Base-by-base conservation (phyloP, 2,113 vertebrate genomes). In the Apaloderma vittatum region DNA sequence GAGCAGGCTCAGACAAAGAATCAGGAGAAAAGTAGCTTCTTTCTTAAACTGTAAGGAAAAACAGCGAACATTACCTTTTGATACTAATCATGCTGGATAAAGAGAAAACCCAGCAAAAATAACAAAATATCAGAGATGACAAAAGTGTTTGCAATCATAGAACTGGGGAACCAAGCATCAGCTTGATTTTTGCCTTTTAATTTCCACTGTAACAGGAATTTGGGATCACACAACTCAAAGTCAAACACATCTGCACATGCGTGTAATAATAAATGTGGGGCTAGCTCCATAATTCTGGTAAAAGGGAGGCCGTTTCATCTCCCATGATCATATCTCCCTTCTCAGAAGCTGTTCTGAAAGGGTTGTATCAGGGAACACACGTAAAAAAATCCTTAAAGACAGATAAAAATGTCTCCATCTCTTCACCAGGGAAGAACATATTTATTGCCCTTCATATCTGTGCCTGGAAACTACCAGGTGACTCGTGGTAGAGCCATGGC, bases 1-100 rank as follows among this genome's bases (percentile, higher is more conserved):
- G 52, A 77, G 81, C 67, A 66, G 75, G 54, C 75, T 87, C 65
- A 87, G 73, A 32, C 23, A 90, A 87, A 58, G n/a, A 91, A 6
- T 46, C 14, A 62, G 34, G n/a, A 63, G 32, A 77, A 91, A 93
- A 90, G 72, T 34, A 85, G 70, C 62, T 86, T 45, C 73, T n/a
- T 57, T 57, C 79, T 89, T 45, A 30, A 76, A 70, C 65, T 59
- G 54, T 67, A 80, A 92, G 67, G 82, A 82, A 46, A 40, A 70
- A 3, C 63, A 83, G 72, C 45, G 26, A 63, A 40, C 15, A 75
- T 8, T 10, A 52, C n/a, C 72, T 49, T 30, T 5, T 48, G 32
- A 18, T 73, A 37, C 57, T 92, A 32, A 89, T 49, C 63, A 55
- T 9, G 4, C 77, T 75, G 67, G 71, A 73, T 46, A 19, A 82